Evolutionary conservation across 2,888 invertebrate species (phyloP), one percentile per base, ranked within the genome.

Genomic region (Hoplodrina blanda): DNA sequence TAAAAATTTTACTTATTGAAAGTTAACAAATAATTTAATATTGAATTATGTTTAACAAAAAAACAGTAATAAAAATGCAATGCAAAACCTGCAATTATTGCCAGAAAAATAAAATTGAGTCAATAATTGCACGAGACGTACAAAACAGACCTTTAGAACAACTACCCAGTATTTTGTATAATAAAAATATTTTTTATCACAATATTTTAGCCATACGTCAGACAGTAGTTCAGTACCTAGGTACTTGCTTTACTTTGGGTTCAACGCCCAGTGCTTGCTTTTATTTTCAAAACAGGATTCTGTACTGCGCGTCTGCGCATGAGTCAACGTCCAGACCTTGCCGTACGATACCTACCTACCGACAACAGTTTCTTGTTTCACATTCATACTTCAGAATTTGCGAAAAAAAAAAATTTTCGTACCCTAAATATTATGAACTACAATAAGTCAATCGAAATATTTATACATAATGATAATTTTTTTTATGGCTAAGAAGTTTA

Each of bases 231-330:
- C n/a, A n/a, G n/a, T n/a, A n/a, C n/a, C n/a, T n/a, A n/a, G n/a
- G n/a, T 69, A 25, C 57, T 64, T 60, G 59, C 59, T 62, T 46
- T 17, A 46, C 17, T 46, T 46, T 49, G 55, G 50, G 84, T 76
- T 83, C 80, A 83, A 61, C 68, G 76, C 37, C 82, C 80, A 73
- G 33, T 53, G 62, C 72, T 80, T 69, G 59, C 70, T 76, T 80
- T 82, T 83, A 76, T 81, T 83, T 81, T 75, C 73, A 73, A 83
- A 83, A 83, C 82, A 73, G 82, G 82, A 82, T 83, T 56, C 63
- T 56, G 62, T 65, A 64, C 59, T 30, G 53, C 19, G 56, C 69
- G 44, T 75, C 59, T 30, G 46, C n/a, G 56, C 69, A 44, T 75
- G 78, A 80, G 66, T 82, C 81, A 80, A 72, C 54, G 65, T 60